Conservation (phyloP, 2,888 invertebrate species). For the Plagodis dolabraria region DNA sequence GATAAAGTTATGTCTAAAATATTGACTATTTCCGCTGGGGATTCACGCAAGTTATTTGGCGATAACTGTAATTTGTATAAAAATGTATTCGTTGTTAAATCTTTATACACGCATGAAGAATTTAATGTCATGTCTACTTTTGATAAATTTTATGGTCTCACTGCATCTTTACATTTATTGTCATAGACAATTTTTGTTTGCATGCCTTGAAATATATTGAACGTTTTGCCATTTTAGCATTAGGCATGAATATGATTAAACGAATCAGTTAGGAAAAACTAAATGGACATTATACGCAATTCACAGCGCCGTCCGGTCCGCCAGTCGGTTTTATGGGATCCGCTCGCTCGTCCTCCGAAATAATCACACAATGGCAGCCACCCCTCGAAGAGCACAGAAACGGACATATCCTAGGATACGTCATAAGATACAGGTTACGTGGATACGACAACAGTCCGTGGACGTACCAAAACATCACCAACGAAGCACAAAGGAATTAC, state of each 20-base stretch:
- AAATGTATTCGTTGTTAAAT: background rate
- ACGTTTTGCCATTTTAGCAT: background rate
- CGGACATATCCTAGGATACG: conserved; percentile 97
- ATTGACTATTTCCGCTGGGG: too few relatives aligned
- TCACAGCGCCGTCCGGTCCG: conserved; percentile 96
- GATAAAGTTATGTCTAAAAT: too few relatives aligned
- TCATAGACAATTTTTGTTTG: background rate
- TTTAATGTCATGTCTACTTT: background rate
- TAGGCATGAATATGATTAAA: background rate
- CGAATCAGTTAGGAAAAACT: background rate
- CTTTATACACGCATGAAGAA: conserved; percentile 2
- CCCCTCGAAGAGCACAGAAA: conserved; percentile 97
- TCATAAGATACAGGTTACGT: conserved; percentile 94
- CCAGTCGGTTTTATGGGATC: conserved; percentile 98
- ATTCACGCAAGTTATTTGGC: too few relatives aligned
- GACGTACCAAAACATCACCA: conserved; percentile 96
- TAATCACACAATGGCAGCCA: conserved; percentile 98
- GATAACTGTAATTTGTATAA: background rate
- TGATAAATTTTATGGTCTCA: too few relatives aligned
- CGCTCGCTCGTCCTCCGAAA: conserved; percentile 96
- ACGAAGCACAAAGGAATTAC: conserved; percentile 95
- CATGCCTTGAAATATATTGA: background rate
- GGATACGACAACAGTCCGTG: conserved; percentile 97
- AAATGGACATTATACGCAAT: conserved; percentile 4
- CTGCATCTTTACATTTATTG: too few relatives aligned